Evolutionary conservation across 2,113 vertebrate genomes (phyloP).

Genomic region (Coptodon rendalli): DNA sequence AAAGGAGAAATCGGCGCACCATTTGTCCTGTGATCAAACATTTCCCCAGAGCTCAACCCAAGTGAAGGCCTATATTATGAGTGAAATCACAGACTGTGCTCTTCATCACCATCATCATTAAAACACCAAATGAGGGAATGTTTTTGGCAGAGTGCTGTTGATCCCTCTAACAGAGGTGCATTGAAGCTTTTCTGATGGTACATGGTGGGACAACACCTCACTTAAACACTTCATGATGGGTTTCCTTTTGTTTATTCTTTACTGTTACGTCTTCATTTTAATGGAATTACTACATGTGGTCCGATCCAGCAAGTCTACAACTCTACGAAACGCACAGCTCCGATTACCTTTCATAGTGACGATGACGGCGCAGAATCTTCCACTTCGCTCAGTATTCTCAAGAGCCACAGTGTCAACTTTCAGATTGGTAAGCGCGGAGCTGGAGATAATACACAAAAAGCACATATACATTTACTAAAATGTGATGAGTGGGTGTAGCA

Average conservation of each 20-base stretch:
- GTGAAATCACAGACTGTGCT: background rate
- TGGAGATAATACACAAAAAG: constrained; percentile 20
- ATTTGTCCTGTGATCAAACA: background rate
- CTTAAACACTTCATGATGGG: background rate
- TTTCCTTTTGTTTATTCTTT: background rate
- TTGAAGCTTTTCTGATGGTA: background rate
- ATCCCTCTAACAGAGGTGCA: background rate
- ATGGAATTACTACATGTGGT: background rate
- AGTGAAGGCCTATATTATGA: background rate
- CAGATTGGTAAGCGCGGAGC: constrained; percentile 77
- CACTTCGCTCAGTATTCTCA: constrained; percentile 67
- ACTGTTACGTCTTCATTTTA: background rate
- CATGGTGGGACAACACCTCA: background rate
- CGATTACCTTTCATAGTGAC: constrained; percentile 74
- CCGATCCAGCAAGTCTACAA: background rate
- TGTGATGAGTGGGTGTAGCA: background rate
- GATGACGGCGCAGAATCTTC: constrained; percentile 78
- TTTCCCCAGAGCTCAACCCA: background rate
- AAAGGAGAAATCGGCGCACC: background rate
- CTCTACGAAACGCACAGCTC: background rate
- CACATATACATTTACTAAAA: background rate
- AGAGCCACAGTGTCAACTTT: constrained; percentile 68
- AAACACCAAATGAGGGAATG: background rate
- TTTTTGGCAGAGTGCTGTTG: background rate
- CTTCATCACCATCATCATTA: background rate